Base-by-base conservation (phyloP, 1,140 invertebrate genomes). In the Drosophila pallidifrons region DNA sequence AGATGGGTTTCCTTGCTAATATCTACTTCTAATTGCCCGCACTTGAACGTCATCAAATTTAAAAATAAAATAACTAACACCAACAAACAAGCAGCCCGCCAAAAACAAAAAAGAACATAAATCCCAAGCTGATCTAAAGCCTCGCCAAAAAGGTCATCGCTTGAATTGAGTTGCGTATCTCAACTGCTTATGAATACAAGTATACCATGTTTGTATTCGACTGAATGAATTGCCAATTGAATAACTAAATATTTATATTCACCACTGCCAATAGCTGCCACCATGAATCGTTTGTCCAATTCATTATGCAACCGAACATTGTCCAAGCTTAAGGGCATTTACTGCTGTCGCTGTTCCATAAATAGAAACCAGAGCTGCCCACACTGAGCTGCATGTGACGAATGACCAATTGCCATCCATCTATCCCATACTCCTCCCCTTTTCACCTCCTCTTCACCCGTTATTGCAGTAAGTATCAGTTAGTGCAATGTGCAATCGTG, bases 381-480 rank as follows among this genome's bases (percentile, higher is more conserved):
- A 75, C 67, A 49, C 47, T 74, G 8, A 55, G 15, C 59, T 60
- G 61, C 74, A 76, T 76, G 74, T 76, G 68, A 76, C 68, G 55
- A 59, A 45, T 20, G 32, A 30, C 45, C 54, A 52, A 49, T 7
- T 38, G 3, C 32, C 45, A 20, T n/a, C 30, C 20, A 25, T 25
- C 20, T 25, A 25, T 25, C 20, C 20, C 20, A 32, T 11, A 10
- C 45, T 0, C 32, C 2, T 11, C 46, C 38, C 10, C 20, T 11
- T 8, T 20, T 0, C n/a, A 6, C 1, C 10, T 1, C n/a, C 35
- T 10, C 1, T 10, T 8, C 10, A 3, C 8, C 8, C 35, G 8
- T 2, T 10, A 10, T 10, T 38, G 35, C 2, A 45, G 16, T 52
- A 16, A 8, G 25, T 61, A 20, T 46, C 49, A 55, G 41, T 64